phyloP scores from a whole-genome alignment of 2,797 vertebrate genomes.

The Pangasius mekongensis region DNA sequence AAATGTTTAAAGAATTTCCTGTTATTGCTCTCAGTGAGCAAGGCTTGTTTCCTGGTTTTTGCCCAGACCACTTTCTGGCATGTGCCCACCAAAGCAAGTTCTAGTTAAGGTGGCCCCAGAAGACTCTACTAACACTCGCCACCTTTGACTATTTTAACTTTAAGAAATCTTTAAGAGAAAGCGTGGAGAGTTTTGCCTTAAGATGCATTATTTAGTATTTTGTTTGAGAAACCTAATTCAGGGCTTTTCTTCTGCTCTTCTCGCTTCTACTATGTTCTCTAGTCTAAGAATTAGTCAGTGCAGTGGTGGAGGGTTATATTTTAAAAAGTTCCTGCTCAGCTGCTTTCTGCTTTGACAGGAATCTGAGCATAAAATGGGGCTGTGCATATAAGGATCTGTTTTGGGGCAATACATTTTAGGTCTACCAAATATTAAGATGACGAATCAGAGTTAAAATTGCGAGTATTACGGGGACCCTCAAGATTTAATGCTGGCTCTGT shows the following conservation, averaged over 20 bases:
- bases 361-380: constrained; percentile 46
- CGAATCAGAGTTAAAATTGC: constrained; percentile 16
- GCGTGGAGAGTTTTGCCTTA: neutral
- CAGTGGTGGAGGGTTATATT: constrained; percentile 37
- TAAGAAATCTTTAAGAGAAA: neutral
- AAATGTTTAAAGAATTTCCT: constrained; percentile 52
- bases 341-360: constrained; percentile 48
- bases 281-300: constrained; percentile 34
- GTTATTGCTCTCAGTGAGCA: constrained; percentile 48
- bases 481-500: constrained; percentile 38
- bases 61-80: constrained; percentile 37
- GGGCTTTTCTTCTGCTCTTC: constrained; percentile 15
- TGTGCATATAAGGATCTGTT: constrained; percentile 48
- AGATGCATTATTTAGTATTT: neutral
- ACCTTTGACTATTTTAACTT: constrained; percentile 13
- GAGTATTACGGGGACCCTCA: constrained; percentile 30
- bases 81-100: constrained; percentile 39
- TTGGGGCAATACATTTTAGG: constrained; percentile 47
- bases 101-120: constrained; percentile 22
- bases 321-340: constrained; percentile 32
- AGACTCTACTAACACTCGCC: constrained; percentile 2
- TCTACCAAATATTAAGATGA: constrained; percentile 20
- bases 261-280: constrained; percentile 20
- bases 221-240: constrained; percentile 19
- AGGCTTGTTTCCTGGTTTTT: constrained; percentile 46